Base-by-base conservation (phyloP, 2,888 invertebrate species). In the Autographa pulchrina region DNA sequence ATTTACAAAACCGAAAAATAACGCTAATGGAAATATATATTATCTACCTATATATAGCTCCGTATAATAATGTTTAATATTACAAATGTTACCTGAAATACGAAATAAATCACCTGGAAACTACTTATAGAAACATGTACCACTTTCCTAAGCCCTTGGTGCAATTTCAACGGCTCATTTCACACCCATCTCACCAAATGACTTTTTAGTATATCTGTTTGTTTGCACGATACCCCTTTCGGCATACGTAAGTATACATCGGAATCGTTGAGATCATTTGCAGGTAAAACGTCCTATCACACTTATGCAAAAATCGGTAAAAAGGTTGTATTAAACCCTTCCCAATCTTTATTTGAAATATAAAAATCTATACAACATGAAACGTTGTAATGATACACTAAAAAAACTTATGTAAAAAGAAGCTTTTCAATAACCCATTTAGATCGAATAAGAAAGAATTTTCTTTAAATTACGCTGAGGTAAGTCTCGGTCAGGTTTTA, bases 101-200 rank as follows among this genome's bases (percentile, higher is more conserved):
- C 18, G n/a, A 69, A 73, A 72, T 63, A 72, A 59, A 78, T 70
- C 63, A 65, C 65, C 63, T 63, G 48, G 62, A 76, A 84, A 76
- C 72, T 67, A 75, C 70, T 65, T 70, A 70, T 65, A 68, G 70
- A 70, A 75, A 71, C 74, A 78, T 72, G 63, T 70, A 77, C 72
- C 78, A 78, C 83, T 86, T 84, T 82, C 77, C 81, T 74, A 81
- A 82, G 81, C 83, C 88, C 85, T 84, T 79, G 81, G 70, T 88
- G 87, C 88, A 88, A 88, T 89, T 87, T 85, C 81, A 66, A 85
- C 82, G 89, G 84, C 80, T 86, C 89, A 89, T 89, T 89, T 86
- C 86, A 84, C 86, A 82, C 80, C 82, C 87, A 87, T 89, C 84
- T 83, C 88, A 86, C 88, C 86, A 80, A 87, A 89, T 80, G 86